phyloP scores from a whole-genome alignment of 2,113 vertebrate species.

The Alethe diademata region DNA sequence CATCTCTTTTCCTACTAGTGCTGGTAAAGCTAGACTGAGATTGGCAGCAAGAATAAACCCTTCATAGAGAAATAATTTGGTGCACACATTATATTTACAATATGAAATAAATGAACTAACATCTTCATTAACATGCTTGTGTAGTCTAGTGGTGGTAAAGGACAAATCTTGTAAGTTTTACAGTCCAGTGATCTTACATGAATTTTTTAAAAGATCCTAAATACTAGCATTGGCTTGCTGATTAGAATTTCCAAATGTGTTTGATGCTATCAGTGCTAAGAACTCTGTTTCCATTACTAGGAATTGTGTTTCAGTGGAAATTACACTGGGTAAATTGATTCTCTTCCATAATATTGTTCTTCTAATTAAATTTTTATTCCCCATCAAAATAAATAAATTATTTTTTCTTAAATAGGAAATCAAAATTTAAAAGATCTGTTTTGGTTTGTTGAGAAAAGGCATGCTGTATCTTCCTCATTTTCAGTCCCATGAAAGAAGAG shows the following conservation, averaged over 20 bases:
- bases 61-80: background rate
- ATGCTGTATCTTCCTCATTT: background rate
- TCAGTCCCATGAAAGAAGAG: background rate
- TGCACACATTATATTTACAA: background rate
- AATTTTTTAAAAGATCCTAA: slow-evolving; percentile 11
- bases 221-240: background rate
- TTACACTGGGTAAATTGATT: background rate
- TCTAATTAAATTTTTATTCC: background rate
- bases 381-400: background rate
- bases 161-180: background rate
- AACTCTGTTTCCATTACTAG: background rate
- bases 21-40: background rate
- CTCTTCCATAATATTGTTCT: background rate
- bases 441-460: background rate
- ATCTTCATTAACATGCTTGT: background rate
- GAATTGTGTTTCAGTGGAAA: background rate
- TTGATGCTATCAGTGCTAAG: background rate
- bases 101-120: background rate
- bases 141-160: background rate
- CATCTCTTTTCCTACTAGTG: background rate
- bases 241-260: background rate
- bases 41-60: background rate
- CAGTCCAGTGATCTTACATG: background rate
- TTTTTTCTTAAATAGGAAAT: background rate
- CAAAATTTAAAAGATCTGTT: background rate